Base-by-base conservation (phyloP, 2,113 vertebrate species). In the Heloderma charlesbogerti region DNA sequence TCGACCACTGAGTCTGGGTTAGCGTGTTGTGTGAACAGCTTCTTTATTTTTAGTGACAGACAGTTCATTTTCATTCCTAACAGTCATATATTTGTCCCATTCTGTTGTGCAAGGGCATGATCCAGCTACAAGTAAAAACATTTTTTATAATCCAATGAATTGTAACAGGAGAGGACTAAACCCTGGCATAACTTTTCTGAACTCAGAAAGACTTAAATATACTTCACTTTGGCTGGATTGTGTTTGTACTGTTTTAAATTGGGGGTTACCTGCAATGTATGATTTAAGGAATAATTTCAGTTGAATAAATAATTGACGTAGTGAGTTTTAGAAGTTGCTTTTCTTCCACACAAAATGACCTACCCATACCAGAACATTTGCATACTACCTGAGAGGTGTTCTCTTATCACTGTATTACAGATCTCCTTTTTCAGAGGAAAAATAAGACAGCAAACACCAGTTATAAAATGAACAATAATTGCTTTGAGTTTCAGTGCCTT, bases 391-490 rank as follows among this genome's bases (percentile, higher is more conserved):
- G 63, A 90, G 37, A 90, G 15, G 66, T 45, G 66, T 90, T 90
- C n/a, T 86, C 75, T 90, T 90, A 86, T 66, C 84, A 80, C 79
- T 12, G 54, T 91, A 91, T 90, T n/a, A 86, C 40, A 92, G 87
- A 12, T 71, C 40, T 90, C 5, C 66, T 72, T 94, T 94, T 45
- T 86, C 29, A 89, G 18, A 87, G 27, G 4, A 66, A 40, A 92
- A 34, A 1, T 34, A 25, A 92, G 94, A 75, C 60, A 95, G 87
- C 9, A 96, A 96, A 90, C 29, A 78, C 0, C n/a, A 91, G n/a
- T 80, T 86, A 89, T 88, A 45, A 95, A 92, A 95, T 77, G 71
- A 93, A 91, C 89, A 2, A 9, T 72, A 90, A 92, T 83, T 91
- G 9, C 3, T 92, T 89, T 91, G 66, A 37, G 2, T 92, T 94